These are phyloP conservation scores for Aelia acuminata DNA, from an alignment of 2,888 invertebrate genomes.

Conservation along the genomic window DNA sequence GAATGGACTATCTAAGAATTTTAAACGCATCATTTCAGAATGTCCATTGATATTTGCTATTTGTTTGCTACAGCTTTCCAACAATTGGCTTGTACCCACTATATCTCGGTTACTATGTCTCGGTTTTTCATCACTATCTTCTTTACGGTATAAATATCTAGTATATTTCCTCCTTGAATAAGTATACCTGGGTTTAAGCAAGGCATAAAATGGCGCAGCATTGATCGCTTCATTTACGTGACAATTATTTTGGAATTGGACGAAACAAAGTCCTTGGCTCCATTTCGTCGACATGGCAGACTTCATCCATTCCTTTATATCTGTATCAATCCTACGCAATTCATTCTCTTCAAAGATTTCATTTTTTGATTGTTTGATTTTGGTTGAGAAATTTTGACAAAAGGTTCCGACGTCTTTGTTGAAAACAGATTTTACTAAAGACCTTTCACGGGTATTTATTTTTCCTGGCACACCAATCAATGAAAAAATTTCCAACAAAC, in stretches of 20 bases:
- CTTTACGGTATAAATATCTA: neutral
- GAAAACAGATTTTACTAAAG: neutral
- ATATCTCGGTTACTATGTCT: neutral
- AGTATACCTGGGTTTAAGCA: constrained; percentile 24
- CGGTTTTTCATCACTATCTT: neutral
- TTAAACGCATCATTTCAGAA: neutral
- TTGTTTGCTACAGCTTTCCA: neutral
- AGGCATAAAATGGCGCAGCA: neutral
- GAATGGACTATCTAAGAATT: neutral
- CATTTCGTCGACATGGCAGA: neutral
- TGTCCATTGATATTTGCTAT: neutral
- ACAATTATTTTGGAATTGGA: constrained; percentile 38
- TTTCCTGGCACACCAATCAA: constrained; percentile 33
- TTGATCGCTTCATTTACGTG: neutral
- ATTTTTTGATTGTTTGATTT: constrained; percentile 12
- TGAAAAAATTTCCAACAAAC: constrained; percentile 37
- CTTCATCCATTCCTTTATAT: constrained; percentile 18
- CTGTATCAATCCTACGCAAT: neutral
- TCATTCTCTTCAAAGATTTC: neutral
- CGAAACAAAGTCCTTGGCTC: constrained; percentile 16
- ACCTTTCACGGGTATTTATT: constrained; percentile 5
- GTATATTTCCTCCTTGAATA: constrained; percentile 24
- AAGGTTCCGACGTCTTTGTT: neutral
- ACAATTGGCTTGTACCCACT: neutral
- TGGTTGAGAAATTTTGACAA: constrained; percentile 23